Base-by-base conservation (phyloP, 1,140 invertebrate species). In the Cydia strobilella region DNA sequence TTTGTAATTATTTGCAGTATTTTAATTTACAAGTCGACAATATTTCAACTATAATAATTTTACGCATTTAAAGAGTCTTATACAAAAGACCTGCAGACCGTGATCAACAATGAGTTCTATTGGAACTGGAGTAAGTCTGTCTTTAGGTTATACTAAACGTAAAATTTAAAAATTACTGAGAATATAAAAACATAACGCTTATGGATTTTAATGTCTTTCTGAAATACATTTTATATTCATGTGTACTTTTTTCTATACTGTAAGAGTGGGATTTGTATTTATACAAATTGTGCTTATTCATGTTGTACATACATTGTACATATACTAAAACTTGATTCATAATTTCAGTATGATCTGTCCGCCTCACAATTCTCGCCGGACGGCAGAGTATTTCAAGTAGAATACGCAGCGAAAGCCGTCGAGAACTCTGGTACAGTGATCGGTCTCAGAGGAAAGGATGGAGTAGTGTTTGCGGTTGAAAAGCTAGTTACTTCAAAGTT, bases 341-440 rank as follows among this genome's bases (percentile, higher is more conserved):
- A 75, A 82, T 95, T 95, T 27, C 90, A 98, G 97, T 99, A 99
- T 92, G 99, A 99, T 95, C 94, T 99, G 80, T 99, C 98, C 77
- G 99, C 99, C 10, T 99, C 99, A 18, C 99, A 99, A 94, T 99
- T 99, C 94, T 99, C 99, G 12, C 99, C 99, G 12, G 99, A 99
- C 93, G 99, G 99, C 15, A 94, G 98, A 84, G 98, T 99, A 69
- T 99, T 99, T 94, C 98, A 99, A 96, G 98, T 99, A 1, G 99
- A 99, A 95, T 99, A 99, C 94, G 99, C 99, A 27, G 96, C 97
- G 72, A 99, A 99, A 94, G 99, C 99, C 15, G 99, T 99, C 2
- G 99, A 99, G 94, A 99, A 99, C 85, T 99, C 98, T 90, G 99
- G 99, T 7, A 99, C 99, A 75, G 98, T 98, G 1, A 96, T 99